Evolutionary conservation across 2,797 vertebrate genomes (phyloP), one percentile per base, ranked within the genome.

Genomic region (Staurois parvus): DNA sequence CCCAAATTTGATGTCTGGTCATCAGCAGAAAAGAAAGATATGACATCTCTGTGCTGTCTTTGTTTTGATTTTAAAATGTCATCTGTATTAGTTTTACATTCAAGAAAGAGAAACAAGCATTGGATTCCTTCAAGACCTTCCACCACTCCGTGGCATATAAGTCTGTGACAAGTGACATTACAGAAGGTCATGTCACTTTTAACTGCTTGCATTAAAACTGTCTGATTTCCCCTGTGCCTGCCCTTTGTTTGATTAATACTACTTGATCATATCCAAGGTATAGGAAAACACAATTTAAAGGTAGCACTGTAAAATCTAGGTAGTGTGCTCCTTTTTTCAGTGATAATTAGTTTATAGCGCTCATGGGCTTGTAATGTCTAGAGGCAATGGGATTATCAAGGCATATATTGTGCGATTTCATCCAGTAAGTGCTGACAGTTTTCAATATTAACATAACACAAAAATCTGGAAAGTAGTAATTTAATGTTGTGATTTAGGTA

Each of bases 151-250:
- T 93, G 92, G 94, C 95, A 93, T 96, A 89, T 95, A 94, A 94
- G 94, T 95, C 94, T 94, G 95, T 98, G 96, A 97, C 95, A 95
- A 96, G 96, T 97, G 96, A 97, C 96, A 95, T 97, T 97, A 98
- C 96, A 96, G 97, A 98, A 98, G 96, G 96, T 97, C 97, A 96
- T 95, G 96, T 97, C 96, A 97, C 96, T 97, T 98, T 96, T 96
- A 98, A 97, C 96, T 97, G 96, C 94, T 95, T 97, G 95, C 94
- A 95, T 97, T 95, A 97, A 95, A 97, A 96, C 95, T 95, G 94
- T 94, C 96, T 98, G 97, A 97, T 98, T 97, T 98, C 96, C 97
- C 96, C 91, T 76, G 95, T 96, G 95, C 94, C 94, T 90, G 94
- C 94, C 92, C 82, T 70, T 94, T 93, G 92, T 94, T 94, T 94